Evolutionary conservation across 2,888 invertebrate genomes (phyloP).

Genomic region (Uropetala carovei): DNA sequence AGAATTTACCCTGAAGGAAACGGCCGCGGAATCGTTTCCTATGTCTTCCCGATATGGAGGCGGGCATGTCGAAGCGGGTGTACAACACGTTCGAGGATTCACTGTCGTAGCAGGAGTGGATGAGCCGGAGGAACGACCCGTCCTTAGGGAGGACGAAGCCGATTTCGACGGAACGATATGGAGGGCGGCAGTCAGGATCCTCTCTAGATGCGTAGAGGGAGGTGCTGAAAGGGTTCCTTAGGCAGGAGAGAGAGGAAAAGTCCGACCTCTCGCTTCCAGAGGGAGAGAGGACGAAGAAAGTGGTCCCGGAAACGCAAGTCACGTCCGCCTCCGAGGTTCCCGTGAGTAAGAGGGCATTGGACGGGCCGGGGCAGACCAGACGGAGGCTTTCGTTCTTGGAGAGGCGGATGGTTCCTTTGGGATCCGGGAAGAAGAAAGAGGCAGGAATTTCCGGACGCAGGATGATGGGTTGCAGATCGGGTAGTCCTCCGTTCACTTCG

Average conservation of each 20-base stretch:
- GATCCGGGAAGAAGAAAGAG: slow-evolving; percentile 22
- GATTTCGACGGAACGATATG: slow-evolving; percentile 76
- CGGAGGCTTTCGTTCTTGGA: not conserved
- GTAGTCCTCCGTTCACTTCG: slow-evolving; percentile 65
- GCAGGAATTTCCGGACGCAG: slow-evolving; percentile 64
- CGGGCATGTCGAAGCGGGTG: slow-evolving; percentile 76
- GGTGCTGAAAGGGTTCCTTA: slow-evolving; percentile 73
- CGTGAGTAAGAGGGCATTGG: not conserved
- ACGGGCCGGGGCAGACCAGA: not conserved
- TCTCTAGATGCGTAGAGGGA: slow-evolving; percentile 74
- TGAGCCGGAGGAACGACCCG: slow-evolving; percentile 75
- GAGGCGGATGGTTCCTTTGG: not conserved
- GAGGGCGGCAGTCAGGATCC: slow-evolving; percentile 74
- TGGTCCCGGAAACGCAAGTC: slow-evolving; percentile 70
- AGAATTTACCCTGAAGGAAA: slow-evolving; percentile 77
- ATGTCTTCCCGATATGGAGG: slow-evolving; percentile 76
- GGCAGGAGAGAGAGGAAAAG: slow-evolving; percentile 76
- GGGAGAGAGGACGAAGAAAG: slow-evolving; percentile 68
- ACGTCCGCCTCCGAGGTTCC: slow-evolving; percentile 36
- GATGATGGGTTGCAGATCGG: slow-evolving; percentile 66
- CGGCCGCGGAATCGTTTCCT: slow-evolving; percentile 76
- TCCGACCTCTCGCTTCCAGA: slow-evolving; percentile 67
- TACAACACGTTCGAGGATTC: slow-evolving; percentile 77
- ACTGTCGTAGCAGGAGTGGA: slow-evolving; percentile 78
- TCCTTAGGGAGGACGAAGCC: slow-evolving; percentile 76